Conservation (phyloP, 2,797 vertebrate species). For the Cryptoblepharus egeriae region DNA sequence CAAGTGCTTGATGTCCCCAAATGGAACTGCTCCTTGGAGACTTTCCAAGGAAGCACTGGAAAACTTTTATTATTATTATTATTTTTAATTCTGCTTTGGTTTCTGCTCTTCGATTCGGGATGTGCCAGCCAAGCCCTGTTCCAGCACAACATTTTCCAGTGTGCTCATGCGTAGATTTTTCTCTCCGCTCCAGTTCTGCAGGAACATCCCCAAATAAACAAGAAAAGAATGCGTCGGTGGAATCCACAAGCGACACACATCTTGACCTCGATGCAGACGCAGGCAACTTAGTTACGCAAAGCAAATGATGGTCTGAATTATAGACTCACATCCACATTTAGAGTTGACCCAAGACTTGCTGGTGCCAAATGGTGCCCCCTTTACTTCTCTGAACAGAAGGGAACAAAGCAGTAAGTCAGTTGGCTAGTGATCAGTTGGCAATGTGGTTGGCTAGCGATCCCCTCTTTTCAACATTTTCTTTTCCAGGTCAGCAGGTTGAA, state of each 20-base stretch:
- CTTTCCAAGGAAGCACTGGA: neutral
- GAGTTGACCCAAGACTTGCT: too few species aligned
- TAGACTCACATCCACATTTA: too few species aligned
- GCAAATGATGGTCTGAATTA: too few species aligned
- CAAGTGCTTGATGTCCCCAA: constrained; percentile 30
- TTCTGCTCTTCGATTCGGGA: neutral
- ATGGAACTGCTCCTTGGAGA: constrained; percentile 25
- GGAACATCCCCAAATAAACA: neutral
- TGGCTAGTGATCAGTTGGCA: too few species aligned
- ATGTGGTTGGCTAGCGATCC: too few species aligned
- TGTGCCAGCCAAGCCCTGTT: neutral
- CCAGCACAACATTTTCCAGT: neutral
- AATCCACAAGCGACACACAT: too few species aligned
- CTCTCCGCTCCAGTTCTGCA: neutral
- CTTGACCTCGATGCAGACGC: neutral
- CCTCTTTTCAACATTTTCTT: too few species aligned
- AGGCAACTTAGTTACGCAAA: neutral
- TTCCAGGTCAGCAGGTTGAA: too few species aligned
- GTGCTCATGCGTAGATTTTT: neutral
- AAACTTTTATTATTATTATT: neutral
- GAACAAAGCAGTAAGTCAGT: too few species aligned
- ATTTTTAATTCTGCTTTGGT: neutral
- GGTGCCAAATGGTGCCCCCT: too few species aligned
- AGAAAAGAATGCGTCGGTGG: neutral
- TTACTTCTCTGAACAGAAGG: too few species aligned